These are phyloP conservation scores for Rallus limicola DNA, from an alignment of 2,113 vertebrate genomes.

Conservation along the genomic window DNA sequence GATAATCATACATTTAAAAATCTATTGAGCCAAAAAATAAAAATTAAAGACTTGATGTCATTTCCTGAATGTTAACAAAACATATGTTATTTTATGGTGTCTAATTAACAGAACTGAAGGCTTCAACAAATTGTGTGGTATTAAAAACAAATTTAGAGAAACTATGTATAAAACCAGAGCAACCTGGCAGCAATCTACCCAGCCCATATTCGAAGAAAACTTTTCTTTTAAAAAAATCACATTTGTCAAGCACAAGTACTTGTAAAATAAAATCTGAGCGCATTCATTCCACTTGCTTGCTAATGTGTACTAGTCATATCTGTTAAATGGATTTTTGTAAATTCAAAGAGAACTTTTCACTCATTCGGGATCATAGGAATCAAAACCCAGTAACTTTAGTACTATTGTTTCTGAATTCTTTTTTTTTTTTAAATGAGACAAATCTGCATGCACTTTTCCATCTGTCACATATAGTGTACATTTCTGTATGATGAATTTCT, in stretches of 20 bases:
- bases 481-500: slow-evolving; percentile 81
- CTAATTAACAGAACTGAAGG: slow-evolving; percentile 72
- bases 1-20: slow-evolving; percentile 89
- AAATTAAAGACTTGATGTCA: slow-evolving; percentile 79
- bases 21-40: slow-evolving; percentile 84
- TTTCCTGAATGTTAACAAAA: slow-evolving; percentile 85
- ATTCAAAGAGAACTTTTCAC: slow-evolving; percentile 81
- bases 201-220: slow-evolving; percentile 78
- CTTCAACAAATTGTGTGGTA: slow-evolving; percentile 73
- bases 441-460: slow-evolving; percentile 82
- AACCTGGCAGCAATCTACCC: slow-evolving; percentile 79
- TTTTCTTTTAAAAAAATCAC: slow-evolving; percentile 67
- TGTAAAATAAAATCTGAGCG: slow-evolving; percentile 79
- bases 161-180: slow-evolving; percentile 80
- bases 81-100: slow-evolving; percentile 78
- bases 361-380: slow-evolving; percentile 77
- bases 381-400: slow-evolving; percentile 71
- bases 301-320: slow-evolving; percentile 85
- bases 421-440: slow-evolving; percentile 56
- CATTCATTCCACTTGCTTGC: slow-evolving; percentile 84
- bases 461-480: slow-evolving; percentile 78
- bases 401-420: slow-evolving; percentile 71
- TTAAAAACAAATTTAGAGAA: slow-evolving; percentile 73
- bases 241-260: slow-evolving; percentile 81
- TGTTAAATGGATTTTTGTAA: slow-evolving; percentile 87